These are phyloP conservation scores for Tricholaema leucomelas DNA, from an alignment of 2,113 vertebrate genomes.

Conservation along the genomic window DNA sequence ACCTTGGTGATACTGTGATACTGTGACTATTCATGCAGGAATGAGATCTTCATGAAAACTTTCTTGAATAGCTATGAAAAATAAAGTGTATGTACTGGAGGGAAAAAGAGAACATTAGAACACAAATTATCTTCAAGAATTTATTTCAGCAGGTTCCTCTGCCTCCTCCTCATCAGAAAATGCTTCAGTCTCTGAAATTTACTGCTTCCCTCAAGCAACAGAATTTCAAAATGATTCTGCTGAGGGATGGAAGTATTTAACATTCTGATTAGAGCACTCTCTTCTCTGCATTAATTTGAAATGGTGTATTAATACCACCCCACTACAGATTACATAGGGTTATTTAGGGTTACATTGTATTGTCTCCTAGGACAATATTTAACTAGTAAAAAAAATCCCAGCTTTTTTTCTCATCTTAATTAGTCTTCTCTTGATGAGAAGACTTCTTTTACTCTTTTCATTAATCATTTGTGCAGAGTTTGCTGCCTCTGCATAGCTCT, in stretches of 20 bases:
- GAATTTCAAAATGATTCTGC: slow-evolving; percentile 36
- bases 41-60: neutral
- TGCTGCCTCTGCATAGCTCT: neutral
- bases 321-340: neutral
- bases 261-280: neutral
- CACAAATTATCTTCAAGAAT: slow-evolving; percentile 9
- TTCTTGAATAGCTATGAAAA: neutral
- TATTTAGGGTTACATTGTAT: neutral
- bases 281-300: slow-evolving; percentile 22
- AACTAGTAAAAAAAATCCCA: neutral
- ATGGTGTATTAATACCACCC: neutral
- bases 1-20: no score
- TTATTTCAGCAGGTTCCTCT: slow-evolving; percentile 11
- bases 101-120: neutral
- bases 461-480: neutral
- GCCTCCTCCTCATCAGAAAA: neutral
- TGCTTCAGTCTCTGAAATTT: slow-evolving; percentile 1
- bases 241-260: neutral
- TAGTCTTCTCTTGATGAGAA: neutral
- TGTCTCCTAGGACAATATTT: neutral
- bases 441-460: neutral
- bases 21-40: neutral
- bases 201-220: slow-evolving; percentile 29
- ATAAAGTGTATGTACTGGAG: neutral
- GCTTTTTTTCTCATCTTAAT: neutral